Evolutionary conservation across 2,797 vertebrate species (phyloP).

Genomic region (Leontocebus nigricollis): DNA sequence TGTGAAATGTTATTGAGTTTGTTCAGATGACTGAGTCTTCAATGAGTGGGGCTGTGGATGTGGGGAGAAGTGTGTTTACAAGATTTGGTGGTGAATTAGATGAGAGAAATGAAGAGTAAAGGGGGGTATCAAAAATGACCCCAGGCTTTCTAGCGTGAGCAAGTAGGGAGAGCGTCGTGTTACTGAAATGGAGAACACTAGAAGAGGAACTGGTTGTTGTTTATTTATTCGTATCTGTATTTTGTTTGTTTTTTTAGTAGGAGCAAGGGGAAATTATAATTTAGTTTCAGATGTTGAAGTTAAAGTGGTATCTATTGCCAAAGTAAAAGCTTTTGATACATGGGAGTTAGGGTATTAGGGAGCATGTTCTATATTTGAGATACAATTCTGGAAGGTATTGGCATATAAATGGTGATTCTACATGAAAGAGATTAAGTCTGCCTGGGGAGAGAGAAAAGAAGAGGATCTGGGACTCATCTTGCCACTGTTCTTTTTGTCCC

Average conservation of each 20-base stretch:
- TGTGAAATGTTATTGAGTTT: not conserved
- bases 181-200: not conserved
- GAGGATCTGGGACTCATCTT: not conserved
- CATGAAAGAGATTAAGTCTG: not conserved
- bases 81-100: not conserved
- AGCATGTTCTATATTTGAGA: not conserved
- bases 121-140: not conserved
- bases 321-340: not conserved
- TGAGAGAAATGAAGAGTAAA: not conserved
- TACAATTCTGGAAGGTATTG: not conserved
- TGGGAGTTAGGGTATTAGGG: not conserved
- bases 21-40: not conserved
- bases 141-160: not conserved
- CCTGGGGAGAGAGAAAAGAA: not conserved
- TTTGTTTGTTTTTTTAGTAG: not conserved
- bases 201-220: not conserved
- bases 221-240: not conserved
- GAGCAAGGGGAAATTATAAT: not conserved
- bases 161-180: not conserved
- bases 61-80: not conserved
- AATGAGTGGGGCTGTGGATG: not conserved
- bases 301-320: not conserved
- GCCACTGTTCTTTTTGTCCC: not conserved
- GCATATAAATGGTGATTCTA: not conserved
- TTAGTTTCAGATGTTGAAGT: not conserved